These are phyloP conservation scores for Seladonia tumulorum DNA, from an alignment of 2,888 invertebrate species.

Conservation along the genomic window DNA sequence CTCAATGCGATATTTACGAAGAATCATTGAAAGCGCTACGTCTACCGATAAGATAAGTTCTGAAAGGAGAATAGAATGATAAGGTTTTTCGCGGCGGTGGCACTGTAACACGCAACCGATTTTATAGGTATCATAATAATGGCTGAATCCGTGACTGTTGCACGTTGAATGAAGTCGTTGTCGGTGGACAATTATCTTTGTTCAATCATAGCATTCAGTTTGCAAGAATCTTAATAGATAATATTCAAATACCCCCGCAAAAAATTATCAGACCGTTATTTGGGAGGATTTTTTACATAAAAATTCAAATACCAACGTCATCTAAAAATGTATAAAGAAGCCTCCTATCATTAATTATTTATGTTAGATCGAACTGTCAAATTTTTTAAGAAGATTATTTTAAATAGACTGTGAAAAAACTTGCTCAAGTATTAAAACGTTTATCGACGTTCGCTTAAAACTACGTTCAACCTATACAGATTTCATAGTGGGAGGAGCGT, in stretches of 20 bases:
- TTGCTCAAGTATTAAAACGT: not conserved
- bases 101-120: slow-evolving; percentile 19
- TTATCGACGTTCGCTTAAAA: not conserved
- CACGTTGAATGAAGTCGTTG: not conserved
- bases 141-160: not conserved
- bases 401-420: not conserved
- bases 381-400: too few species aligned
- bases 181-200: not conserved
- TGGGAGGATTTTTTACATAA: not conserved
- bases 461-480: not conserved
- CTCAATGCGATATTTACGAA: slow-evolving; percentile 56
- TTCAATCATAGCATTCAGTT: not conserved
- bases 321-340: too few species aligned
- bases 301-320: too few species aligned
- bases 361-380: too few species aligned
- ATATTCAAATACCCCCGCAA: not conserved
- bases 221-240: not conserved
- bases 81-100: slow-evolving; percentile 38
- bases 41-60: slow-evolving; percentile 65
- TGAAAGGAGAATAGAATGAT: slow-evolving; percentile 60
- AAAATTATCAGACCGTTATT: not conserved
- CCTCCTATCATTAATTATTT: too few species aligned
- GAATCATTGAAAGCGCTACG: slow-evolving; percentile 44
- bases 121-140: slow-evolving; percentile 25
- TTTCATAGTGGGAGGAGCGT: not conserved